A percentile compares a stretch with the other conserved stretches of the same genome.
Evolutionary conservation across 2,888 invertebrate genomes (phyloP).

Genomic region (Morpho helenor): DNA sequence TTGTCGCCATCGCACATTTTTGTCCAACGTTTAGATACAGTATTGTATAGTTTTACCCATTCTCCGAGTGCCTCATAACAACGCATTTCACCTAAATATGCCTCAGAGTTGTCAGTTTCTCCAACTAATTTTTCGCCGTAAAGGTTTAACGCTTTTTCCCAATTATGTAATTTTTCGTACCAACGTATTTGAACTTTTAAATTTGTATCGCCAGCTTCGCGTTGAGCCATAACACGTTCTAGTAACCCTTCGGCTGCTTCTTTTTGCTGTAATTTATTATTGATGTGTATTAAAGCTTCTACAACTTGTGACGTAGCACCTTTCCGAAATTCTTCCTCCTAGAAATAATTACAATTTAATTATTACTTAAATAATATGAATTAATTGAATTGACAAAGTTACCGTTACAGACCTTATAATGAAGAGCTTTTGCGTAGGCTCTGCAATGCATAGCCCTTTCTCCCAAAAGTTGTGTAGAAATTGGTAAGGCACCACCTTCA

Average conservation of each 20-base stretch:
- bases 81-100: constrained; percentile 95
- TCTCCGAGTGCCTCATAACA: constrained; percentile 98
- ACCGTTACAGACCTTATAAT: constrained; percentile 68
- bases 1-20: constrained; percentile 78
- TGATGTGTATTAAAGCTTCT: constrained; percentile 96
- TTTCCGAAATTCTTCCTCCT: constrained; percentile 95
- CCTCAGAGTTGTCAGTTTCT: constrained; percentile 85
- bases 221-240: constrained; percentile 91
- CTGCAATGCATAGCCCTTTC: constrained; percentile 97
- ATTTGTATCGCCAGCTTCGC: constrained; percentile 82
- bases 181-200: constrained; percentile 86
- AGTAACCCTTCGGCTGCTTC: constrained; percentile 97
- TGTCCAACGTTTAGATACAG: constrained; percentile 89
- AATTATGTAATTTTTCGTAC: constrained; percentile 99
- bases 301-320: constrained; percentile 92
- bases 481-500: constrained; percentile 95
- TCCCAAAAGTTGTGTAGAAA: constrained; percentile 92
- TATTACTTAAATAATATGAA: not conserved
- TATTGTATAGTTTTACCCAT: constrained; percentile 92
- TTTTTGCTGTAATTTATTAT: constrained; percentile 98
- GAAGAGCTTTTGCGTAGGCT: constrained; percentile 82
- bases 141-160: constrained; percentile 96
- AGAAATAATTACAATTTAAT: constrained; percentile 20
- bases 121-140: constrained; percentile 87
- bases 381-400: not conserved